phyloP scores from a whole-genome alignment of 2,888 invertebrate genomes.

The Philonicus albiceps region DNA sequence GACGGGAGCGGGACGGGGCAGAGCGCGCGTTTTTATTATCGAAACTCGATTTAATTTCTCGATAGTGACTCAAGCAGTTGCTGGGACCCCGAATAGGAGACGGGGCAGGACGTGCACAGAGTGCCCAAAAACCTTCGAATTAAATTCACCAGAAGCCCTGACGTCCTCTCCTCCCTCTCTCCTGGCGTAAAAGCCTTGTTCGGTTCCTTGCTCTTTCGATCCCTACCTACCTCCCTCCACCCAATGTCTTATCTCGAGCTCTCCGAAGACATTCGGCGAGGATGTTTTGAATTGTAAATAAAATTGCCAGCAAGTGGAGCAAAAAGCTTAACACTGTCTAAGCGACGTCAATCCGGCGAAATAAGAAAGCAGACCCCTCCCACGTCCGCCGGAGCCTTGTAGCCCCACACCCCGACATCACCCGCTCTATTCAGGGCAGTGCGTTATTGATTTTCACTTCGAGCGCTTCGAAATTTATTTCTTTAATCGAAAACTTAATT shows the following conservation, averaged over 20 bases:
- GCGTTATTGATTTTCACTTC: conserved; percentile 43
- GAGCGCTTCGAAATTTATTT: conserved; percentile 42
- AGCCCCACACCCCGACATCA: background rate
- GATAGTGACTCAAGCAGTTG: conserved; percentile 1
- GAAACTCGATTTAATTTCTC: conserved; percentile 38
- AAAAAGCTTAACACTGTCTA: conserved; percentile 37
- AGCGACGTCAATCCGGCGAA: conserved; percentile 29
- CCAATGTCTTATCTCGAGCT: background rate
- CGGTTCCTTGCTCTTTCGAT: conserved; percentile 7
- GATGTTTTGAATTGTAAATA: conserved; percentile 41
- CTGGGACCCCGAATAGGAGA: background rate
- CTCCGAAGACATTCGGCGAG: conserved; percentile 25
- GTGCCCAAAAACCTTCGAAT: conserved; percentile 32
- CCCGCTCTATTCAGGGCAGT: conserved; percentile 28
- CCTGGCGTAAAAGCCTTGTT: background rate
- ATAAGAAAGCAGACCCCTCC: conserved; percentile 9
- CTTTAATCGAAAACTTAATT: conserved; percentile 44
- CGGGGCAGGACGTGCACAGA: conserved; percentile 17
- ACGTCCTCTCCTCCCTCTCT: background rate
- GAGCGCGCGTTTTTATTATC: conserved; percentile 17
- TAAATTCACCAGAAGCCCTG: conserved; percentile 6
- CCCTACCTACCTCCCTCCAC: background rate
- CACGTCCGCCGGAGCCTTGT: background rate
- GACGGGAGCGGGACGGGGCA: background rate
- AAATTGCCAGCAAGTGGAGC: conserved; percentile 27